These are phyloP conservation scores for Lagria hirta DNA, from an alignment of 2,888 invertebrate genomes.

Conservation along the genomic window DNA sequence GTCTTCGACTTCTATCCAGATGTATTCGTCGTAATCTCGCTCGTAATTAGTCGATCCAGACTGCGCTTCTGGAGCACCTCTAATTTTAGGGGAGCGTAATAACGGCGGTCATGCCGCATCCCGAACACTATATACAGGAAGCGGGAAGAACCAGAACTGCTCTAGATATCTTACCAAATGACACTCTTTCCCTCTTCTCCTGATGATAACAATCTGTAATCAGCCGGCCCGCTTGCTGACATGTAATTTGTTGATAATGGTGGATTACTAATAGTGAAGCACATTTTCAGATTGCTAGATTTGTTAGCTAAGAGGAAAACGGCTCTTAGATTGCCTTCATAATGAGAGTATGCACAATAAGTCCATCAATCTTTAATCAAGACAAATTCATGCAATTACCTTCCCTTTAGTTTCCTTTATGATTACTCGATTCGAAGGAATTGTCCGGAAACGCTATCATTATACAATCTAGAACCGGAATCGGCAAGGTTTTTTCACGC, in stretches of 20 bases:
- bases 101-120: constrained; percentile 21
- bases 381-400: too few species aligned
- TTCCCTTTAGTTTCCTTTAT: too few species aligned
- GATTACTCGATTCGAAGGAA: too few species aligned
- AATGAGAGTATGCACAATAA: constrained; percentile 19
- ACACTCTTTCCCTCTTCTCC: constrained; percentile 36
- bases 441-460: too few species aligned
- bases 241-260: constrained; percentile 43
- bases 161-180: constrained; percentile 34
- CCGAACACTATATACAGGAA: constrained; percentile 10
- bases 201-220: constrained; percentile 42
- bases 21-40: constrained; percentile 12
- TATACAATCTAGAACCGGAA: too few species aligned
- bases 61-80: constrained; percentile 20
- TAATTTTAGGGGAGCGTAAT: constrained; percentile 21
- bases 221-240: constrained; percentile 40
- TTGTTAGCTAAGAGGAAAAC: constrained; percentile 10
- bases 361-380: constrained; percentile 20
- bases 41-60: constrained; percentile 18
- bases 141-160: constrained; percentile 7
- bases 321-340: constrained; percentile 7
- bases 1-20: neutral
- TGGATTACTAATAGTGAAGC: constrained; percentile 36
- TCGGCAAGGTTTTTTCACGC: too few species aligned
- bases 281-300: constrained; percentile 22